Conservation (phyloP, 2,113 vertebrate genomes). For the Sialia sialis region DNA sequence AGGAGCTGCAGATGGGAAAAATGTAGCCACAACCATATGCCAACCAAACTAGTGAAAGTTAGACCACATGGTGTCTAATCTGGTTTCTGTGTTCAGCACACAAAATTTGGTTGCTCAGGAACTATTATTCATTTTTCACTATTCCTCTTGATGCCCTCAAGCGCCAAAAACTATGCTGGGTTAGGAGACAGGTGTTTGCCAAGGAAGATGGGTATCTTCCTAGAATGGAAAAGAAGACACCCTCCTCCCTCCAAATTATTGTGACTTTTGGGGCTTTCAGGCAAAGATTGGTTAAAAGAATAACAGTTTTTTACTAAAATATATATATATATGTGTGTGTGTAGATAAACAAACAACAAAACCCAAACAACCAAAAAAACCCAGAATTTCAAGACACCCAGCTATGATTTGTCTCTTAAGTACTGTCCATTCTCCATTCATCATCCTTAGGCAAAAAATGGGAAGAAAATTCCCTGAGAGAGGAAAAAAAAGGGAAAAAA, state of each 20-base stretch:
- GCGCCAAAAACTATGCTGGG: neutral
- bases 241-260: neutral
- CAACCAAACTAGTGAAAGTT: neutral
- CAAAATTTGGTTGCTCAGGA: neutral
- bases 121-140: neutral
- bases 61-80: too few relatives aligned
- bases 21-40: too few relatives aligned
- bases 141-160: accelerated
- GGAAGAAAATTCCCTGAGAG: neutral
- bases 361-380: neutral
- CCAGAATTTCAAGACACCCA: neutral
- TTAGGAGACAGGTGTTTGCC: neutral
- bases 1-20: neutral
- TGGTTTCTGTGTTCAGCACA: neutral
- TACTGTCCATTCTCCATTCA: neutral
- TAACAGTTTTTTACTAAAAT: neutral
- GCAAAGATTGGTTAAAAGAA: neutral
- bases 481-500: too few relatives aligned
- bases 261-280: neutral
- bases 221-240: neutral
- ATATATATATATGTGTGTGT: neutral
- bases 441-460: neutral
- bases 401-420: too few relatives aligned
- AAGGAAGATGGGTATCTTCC: neutral
- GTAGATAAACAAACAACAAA: neutral